Evolutionary conservation across 2,113 vertebrate species (phyloP).

Genomic region (Archocentrus centrarchus): DNA sequence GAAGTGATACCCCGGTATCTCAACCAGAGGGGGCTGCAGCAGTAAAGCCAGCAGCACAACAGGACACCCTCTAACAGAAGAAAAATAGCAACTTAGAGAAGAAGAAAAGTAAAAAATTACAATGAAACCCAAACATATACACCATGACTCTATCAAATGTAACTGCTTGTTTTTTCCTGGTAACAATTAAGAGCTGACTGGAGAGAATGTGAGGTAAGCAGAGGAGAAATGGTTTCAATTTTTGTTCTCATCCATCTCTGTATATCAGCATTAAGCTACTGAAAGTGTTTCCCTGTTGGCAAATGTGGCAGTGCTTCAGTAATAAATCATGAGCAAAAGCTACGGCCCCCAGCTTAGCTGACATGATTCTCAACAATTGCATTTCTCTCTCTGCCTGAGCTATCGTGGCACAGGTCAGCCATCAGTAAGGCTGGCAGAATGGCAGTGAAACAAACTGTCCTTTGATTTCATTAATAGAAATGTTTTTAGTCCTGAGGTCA

Average conservation of each 20-base stretch:
- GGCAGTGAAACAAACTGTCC: neutral
- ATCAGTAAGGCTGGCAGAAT: neutral
- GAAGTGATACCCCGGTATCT: constrained; percentile 20
- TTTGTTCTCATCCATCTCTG: constrained; percentile 74
- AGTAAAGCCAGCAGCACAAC: neutral
- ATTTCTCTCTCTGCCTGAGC: constrained; percentile 45
- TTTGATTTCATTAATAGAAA: neutral
- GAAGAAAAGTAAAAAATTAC: neutral
- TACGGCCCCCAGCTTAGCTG: constrained; percentile 52
- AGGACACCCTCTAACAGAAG: neutral
- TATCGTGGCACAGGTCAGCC: constrained; percentile 39
- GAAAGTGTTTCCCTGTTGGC: constrained; percentile 79
- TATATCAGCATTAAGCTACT: constrained; percentile 61
- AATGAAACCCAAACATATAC: neutral
- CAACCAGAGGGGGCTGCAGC: neutral
- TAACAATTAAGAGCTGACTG: constrained; percentile 18
- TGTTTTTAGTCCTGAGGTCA: neutral
- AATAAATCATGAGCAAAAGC: constrained; percentile 77
- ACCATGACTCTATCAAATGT: constrained; percentile 21
- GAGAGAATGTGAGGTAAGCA: constrained; percentile 28
- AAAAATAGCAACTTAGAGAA: neutral
- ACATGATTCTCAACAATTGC: constrained; percentile 70
- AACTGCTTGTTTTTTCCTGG: constrained; percentile 8
- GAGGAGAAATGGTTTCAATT: constrained; percentile 69
- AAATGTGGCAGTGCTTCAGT: constrained; percentile 68